Percentiles rank a stretch among this genome's conserved stretches.
Evolutionary conservation across 2,888 invertebrate genomes (phyloP).

Genomic region (Pseudoips prasinana): DNA sequence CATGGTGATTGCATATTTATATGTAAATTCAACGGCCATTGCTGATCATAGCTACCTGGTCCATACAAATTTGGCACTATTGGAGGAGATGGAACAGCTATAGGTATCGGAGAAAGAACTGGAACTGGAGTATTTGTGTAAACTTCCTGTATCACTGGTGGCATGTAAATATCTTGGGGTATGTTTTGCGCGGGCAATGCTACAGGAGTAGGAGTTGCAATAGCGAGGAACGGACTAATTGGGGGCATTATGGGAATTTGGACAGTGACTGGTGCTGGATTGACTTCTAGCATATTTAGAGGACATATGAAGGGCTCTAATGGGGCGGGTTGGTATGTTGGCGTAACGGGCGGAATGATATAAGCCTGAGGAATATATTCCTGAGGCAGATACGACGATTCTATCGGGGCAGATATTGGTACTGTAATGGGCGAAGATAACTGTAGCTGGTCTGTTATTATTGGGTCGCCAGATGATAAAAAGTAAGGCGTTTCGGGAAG

Average conservation of each 20-base stretch:
- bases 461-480: too few relatives aligned
- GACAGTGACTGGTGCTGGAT: constrained; percentile 6
- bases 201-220: constrained; percentile 4
- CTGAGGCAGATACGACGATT: too few relatives aligned
- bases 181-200: constrained; percentile 6
- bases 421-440: too few relatives aligned
- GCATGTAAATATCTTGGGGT: constrained; percentile 3
- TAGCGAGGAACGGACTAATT: neutral
- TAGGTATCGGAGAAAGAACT: constrained; percentile 2
- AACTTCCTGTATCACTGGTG: neutral
- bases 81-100: constrained; percentile 1
- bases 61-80: neutral
- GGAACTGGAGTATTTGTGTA: neutral
- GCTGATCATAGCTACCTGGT: constrained; percentile 2
- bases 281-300: constrained; percentile 4
- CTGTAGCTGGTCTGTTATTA: too few relatives aligned
- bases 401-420: too few relatives aligned
- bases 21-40: constrained; percentile 49
- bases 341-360: neutral
- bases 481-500: too few relatives aligned
- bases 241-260: constrained; percentile 12
- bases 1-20: constrained; percentile 47
- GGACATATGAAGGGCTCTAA: neutral
- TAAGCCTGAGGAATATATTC: too few relatives aligned
- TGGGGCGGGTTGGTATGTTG: constrained; percentile 2